These are phyloP conservation scores for Galago senegalensis DNA, from an alignment of 2,797 vertebrate species.

Conservation along the genomic window DNA sequence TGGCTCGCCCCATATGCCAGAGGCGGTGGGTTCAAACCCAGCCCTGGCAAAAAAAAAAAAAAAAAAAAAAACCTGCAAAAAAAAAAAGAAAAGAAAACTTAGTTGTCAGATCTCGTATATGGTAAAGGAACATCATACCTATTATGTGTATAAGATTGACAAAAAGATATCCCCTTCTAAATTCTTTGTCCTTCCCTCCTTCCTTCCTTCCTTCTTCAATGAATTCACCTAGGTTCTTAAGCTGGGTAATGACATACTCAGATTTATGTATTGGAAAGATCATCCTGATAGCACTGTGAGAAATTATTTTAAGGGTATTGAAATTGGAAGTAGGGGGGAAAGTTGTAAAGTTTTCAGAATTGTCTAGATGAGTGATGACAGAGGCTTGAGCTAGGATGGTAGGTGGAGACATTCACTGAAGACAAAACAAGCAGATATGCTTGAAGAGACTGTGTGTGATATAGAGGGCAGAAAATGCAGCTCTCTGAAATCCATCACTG, in stretches of 20 bases:
- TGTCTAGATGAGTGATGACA: background rate
- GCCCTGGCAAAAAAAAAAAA: too few relatives aligned
- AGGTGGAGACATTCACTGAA: background rate
- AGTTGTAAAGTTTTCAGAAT: background rate
- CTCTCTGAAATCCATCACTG: background rate
- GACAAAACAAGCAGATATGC: background rate
- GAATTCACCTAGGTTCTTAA: slow-evolving; percentile 18
- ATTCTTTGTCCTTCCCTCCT: background rate
- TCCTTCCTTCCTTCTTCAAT: background rate
- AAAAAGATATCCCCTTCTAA: background rate
- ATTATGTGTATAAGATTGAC: background rate
- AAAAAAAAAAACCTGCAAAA: too few relatives aligned
- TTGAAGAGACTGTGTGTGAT: background rate
- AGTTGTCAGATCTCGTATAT: background rate
- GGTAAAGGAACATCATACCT: background rate
- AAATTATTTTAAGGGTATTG: background rate
- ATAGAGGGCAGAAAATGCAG: too few relatives aligned
- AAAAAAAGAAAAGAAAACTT: too few relatives aligned
- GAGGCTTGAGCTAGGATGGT: background rate
- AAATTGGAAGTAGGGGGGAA: background rate
- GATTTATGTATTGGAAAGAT: background rate
- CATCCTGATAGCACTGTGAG: background rate
- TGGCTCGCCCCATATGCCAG: too few relatives aligned
- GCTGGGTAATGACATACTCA: background rate
- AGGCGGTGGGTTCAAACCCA: too few relatives aligned